These are phyloP conservation scores for Propithecus deckenii DNA, from an alignment of 2,797 vertebrate species.

Conservation along the genomic window DNA sequence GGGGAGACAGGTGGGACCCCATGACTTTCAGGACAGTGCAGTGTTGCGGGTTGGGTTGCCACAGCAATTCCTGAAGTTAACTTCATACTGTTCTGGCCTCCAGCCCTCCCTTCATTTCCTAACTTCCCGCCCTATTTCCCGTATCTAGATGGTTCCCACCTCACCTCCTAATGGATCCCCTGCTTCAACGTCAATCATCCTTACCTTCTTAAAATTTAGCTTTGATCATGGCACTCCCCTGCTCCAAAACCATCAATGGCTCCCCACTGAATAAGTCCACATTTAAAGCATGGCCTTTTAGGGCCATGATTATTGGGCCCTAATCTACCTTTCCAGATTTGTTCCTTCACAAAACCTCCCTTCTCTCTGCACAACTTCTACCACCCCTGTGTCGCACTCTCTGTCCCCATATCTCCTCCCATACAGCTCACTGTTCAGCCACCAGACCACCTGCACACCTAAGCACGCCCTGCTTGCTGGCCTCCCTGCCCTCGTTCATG, in stretches of 20 bases:
- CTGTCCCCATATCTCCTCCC: neutral
- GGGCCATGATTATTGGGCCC: neutral
- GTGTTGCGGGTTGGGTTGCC: neutral
- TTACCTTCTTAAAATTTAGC: neutral
- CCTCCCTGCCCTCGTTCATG: neutral
- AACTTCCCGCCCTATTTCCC: neutral
- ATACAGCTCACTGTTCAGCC: neutral
- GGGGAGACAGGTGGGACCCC: neutral
- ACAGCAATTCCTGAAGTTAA: neutral
- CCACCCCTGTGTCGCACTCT: neutral
- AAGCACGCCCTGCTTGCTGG: neutral
- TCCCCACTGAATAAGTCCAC: neutral
- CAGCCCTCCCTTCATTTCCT: neutral
- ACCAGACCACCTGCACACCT: neutral
- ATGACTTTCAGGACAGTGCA: neutral
- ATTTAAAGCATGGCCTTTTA: neutral
- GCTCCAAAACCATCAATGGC: neutral
- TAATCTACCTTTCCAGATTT: neutral
- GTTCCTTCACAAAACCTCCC: neutral
- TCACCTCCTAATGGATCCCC: neutral
- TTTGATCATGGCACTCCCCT: neutral
- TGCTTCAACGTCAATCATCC: neutral
- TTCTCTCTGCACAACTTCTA: neutral
- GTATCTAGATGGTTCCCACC: neutral
- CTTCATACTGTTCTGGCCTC: neutral